Evolutionary conservation across 2,113 vertebrate species (phyloP).

Genomic region (Cololabis saira): DNA sequence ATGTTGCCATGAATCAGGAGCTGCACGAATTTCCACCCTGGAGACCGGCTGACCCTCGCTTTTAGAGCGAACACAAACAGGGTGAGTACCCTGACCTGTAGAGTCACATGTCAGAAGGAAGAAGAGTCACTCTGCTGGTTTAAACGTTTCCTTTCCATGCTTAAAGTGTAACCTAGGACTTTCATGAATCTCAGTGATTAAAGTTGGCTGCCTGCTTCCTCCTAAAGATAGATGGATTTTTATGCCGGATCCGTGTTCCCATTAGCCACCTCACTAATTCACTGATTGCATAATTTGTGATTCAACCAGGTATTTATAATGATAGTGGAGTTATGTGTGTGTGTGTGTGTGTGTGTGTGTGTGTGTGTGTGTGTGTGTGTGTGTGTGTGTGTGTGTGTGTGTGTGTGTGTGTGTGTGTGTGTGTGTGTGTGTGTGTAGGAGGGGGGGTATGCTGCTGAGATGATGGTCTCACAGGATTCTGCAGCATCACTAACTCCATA

Average conservation of each 20-base stretch:
- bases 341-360: too few species aligned
- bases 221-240: too few species aligned
- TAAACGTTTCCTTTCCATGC: neutral
- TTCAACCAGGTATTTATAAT: slow-evolving; percentile 49
- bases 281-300: slow-evolving; percentile 43
- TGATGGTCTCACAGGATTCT: slow-evolving; percentile 49
- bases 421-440: too few species aligned
- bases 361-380: too few species aligned
- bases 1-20: slow-evolving; percentile 13
- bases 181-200: too few species aligned
- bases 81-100: neutral
- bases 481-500: slow-evolving; percentile 32
- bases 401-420: too few species aligned
- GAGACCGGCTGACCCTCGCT: slow-evolving; percentile 38
- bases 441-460: slow-evolving; percentile 61
- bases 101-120: slow-evolving; percentile 11
- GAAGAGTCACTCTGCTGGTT: neutral
- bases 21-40: slow-evolving; percentile 22
- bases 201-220: too few species aligned
- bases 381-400: too few species aligned
- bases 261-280: slow-evolving; percentile 48
- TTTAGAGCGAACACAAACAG: slow-evolving; percentile 1
- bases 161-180: slow-evolving; percentile 1
- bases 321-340: neutral
- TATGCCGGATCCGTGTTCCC: slow-evolving; percentile 1